Base-by-base conservation (phyloP, 1,140 invertebrate species). In the Pentalonia nigronervosa region DNA sequence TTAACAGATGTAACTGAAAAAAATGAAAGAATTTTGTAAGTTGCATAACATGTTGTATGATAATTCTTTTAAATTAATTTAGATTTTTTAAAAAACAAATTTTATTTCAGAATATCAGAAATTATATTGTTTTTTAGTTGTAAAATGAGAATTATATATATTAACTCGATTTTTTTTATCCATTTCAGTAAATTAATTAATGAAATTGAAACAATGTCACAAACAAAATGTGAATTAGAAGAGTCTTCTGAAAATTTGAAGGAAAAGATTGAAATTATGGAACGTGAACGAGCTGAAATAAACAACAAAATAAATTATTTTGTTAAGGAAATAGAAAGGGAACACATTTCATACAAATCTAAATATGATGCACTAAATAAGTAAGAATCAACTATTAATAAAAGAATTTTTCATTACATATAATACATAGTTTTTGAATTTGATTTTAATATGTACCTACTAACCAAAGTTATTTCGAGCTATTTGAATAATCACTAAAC, bases 251-350 rank as follows among this genome's bases (percentile, higher is more conserved):
- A 86, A 93, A 53, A 30, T 41, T 21, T 93, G 6, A 86, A 56
- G 30, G 91, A 93, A 93, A 93, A 23, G 17, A 41, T 93, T 30
- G 91, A 93, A 34, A 17, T 93, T 20, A 25, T 50, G 2, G 34
- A 93, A 86, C 91, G 81, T 53, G 91, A 84, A 56, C 20, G 14
- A 9, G 91, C 91, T 56, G 76, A 93, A 41, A 93, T 86, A 56
- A 93, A 93, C 17, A 93, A 93, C 41, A 93, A 93, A 84, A 93
- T 93, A 36, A 93, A 50, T 41, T 53, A 56, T 93, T 50, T 53
- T 30, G 7, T 9, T 36, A 93, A 84, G 45, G 91, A 93, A 84
- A 93, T 86, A 48, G 91, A 93, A 8, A 25, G n/a, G 4, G 91
- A 93, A 86, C 45, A 25, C 3, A 86, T 56, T 41, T 67, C 34